Evolutionary conservation across 2,797 vertebrate genomes (phyloP), one percentile per base, ranked within the genome.

Genomic region (Acrossocheilus fasciatus): DNA sequence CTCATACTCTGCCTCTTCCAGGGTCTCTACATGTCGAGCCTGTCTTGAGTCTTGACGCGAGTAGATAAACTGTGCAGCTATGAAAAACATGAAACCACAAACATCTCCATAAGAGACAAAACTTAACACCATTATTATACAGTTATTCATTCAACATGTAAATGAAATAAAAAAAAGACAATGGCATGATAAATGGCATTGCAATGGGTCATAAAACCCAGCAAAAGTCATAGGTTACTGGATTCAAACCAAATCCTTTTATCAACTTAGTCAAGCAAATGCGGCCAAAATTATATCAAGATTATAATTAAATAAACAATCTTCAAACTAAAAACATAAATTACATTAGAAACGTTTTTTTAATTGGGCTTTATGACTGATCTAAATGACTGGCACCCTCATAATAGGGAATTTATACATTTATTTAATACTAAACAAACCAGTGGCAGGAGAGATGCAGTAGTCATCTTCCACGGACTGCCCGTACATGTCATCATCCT

Each of bases 31-130:
- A 87, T 92, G 95, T 5, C 95, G 92, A 59, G 93, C 87, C 87
- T 96, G 96, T 80, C 95, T 96, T 79, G 90, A 89, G 66, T 97
- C 97, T 92, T 95, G 96, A 85, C 96, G 96, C 2, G 96, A 99
- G 93, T 99, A 99, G 93, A 99, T 99, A 92, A 99, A 99, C 39
- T 99, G 97, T 93, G 98, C 98, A 86, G 98, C 98, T 99, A 88
- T 12, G 43, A 88, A 92, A 36, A 89, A 91, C 0, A 84, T 86
- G 1, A 62, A n/a, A 45, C 3, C 23, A 52, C 14, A 47, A 81
- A 81, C 34, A 81, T n/a, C 36, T 41, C 6, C 17, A 41, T 43
- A 69, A 52, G 11, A 74, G 52, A 59, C 17, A 39, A 62, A 59
- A n/a, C 54, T 17, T 8, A 50, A 57, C 15, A 12, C 2, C 45